Evolutionary conservation across 2,888 invertebrate genomes (phyloP).

Genomic region (Netelia inedita): DNA sequence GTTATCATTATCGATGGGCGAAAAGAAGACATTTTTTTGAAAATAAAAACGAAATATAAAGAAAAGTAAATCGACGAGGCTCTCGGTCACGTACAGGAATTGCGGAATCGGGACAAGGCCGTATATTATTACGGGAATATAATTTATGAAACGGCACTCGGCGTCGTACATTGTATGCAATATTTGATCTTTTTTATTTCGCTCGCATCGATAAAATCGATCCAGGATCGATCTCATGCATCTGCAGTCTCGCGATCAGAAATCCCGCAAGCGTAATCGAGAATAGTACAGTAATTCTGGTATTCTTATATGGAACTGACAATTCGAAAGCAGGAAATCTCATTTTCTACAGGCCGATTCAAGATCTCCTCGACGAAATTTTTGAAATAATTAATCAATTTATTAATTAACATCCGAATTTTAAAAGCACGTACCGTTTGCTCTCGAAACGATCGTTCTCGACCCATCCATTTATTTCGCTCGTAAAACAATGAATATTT

Average conservation of each 20-base stretch:
- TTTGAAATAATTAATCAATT: too few species aligned
- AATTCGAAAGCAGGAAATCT: neutral
- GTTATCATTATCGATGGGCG: neutral
- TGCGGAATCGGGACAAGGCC: conserved; percentile 59
- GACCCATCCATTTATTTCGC: neutral
- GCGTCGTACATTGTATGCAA: neutral
- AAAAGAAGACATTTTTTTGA: neutral
- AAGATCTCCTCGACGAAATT: neutral
- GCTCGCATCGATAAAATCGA: conserved; percentile 11
- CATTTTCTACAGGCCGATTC: neutral
- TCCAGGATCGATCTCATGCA: conserved; percentile 28
- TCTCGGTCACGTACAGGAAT: conserved; percentile 42
- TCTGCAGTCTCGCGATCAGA: conserved; percentile 3
- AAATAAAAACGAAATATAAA: neutral
- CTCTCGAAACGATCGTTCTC: too few species aligned
- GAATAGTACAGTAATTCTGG: neutral
- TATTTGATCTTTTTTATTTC: conserved; percentile 3
- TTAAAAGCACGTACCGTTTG: too few species aligned
- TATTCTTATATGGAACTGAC: neutral
- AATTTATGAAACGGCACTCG: conserved; percentile 40
- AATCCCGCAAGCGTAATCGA: conserved; percentile 7
- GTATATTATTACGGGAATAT: conserved; percentile 55
- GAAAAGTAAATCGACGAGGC: neutral
- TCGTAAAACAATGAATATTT: neutral
- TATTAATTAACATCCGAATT: neutral